Evolutionary conservation across 92 coral and sea anemone species (phyloP).

Genomic region (Phenganax stokvisi): DNA sequence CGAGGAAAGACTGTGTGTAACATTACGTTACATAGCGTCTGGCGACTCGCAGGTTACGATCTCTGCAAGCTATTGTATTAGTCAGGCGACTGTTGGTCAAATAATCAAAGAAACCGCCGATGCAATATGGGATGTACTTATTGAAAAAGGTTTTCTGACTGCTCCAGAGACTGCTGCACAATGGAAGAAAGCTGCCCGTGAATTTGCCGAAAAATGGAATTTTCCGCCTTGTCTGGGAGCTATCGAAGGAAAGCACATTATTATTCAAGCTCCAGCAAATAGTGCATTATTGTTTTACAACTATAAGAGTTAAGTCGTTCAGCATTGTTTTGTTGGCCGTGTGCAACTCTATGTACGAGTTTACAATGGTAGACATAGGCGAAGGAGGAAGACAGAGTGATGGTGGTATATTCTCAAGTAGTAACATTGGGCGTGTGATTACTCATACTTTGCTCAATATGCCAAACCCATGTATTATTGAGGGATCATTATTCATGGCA

Average conservation of each 20-base stretch:
- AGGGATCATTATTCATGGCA: not conserved
- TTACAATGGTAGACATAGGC: slow-evolving; percentile 9
- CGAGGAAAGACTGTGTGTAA: slow-evolving; percentile 40
- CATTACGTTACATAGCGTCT: slow-evolving; percentile 25
- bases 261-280: not conserved
- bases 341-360: not conserved
- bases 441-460: not conserved
- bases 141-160: not conserved
- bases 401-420: not conserved
- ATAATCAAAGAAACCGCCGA: slow-evolving; percentile 1
- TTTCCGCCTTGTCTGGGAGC: slow-evolving; percentile 6
- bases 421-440: not conserved
- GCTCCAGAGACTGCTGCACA: not conserved
- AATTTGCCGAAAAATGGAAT: not conserved
- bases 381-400: not conserved
- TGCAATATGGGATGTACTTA: slow-evolving; percentile 16
- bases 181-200: not conserved
- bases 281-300: not conserved
- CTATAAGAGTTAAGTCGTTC: not conserved
- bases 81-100: slow-evolving; percentile 1
- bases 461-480: not conserved
- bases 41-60: slow-evolving; percentile 7
- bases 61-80: slow-evolving; percentile 26
- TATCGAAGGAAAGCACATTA: slow-evolving; percentile 5
- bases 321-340: slow-evolving; percentile 9